Percentiles rank a stretch among this genome's conserved stretches.
Evolutionary conservation across 2,797 vertebrate species (phyloP).

Genomic region (Diceros bicornis): DNA sequence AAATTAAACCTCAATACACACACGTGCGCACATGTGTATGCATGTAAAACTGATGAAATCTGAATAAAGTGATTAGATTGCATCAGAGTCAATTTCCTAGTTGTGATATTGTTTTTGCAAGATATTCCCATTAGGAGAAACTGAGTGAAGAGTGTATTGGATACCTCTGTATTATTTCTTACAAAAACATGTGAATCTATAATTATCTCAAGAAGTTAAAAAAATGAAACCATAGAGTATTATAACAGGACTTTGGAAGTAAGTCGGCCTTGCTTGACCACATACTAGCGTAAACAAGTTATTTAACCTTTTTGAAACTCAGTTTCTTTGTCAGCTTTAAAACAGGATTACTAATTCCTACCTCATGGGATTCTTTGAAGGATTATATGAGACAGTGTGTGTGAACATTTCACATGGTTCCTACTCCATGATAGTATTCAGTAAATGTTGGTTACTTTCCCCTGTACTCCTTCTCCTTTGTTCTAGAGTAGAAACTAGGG

Average conservation of each 20-base stretch:
- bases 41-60: not conserved
- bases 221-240: not conserved
- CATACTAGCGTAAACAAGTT: not conserved
- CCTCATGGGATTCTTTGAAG: not conserved
- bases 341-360: not conserved
- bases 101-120: not conserved
- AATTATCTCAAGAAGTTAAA: slow-evolving; percentile 17
- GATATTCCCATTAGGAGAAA: not conserved
- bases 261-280: not conserved
- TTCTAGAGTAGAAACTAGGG: slow-evolving; percentile 34
- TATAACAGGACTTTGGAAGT: not conserved
- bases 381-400: not conserved
- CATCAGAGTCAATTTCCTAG: not conserved
- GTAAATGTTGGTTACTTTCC: not conserved
- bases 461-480: not conserved
- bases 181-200: not conserved
- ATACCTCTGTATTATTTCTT: not conserved
- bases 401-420: not conserved
- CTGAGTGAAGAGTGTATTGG: not conserved
- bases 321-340: not conserved
- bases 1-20: not conserved
- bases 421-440: not conserved
- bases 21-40: not conserved
- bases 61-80: not conserved
- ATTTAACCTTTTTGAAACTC: not conserved